phyloP scores from a whole-genome alignment of 2,888 invertebrate species.

The Dryomyza anilis region DNA sequence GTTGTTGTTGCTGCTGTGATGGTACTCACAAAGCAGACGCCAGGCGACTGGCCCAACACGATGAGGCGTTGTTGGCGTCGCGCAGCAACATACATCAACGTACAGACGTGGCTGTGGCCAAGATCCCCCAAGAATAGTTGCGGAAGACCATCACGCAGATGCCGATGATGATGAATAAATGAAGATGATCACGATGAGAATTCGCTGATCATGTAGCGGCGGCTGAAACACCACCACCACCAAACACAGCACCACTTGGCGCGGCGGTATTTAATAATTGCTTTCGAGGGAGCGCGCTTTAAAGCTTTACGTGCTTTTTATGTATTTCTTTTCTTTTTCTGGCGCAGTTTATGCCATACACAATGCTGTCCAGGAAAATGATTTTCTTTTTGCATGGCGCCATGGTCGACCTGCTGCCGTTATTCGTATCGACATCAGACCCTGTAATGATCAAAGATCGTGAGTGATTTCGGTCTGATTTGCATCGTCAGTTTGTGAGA shows the following conservation, averaged over 20 bases:
- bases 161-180: not conserved
- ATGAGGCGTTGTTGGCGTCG: slow-evolving; percentile 58
- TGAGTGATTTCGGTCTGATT: not conserved
- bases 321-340: not conserved
- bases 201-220: not conserved
- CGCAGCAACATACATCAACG: slow-evolving; percentile 50
- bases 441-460: not conserved
- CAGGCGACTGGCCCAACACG: slow-evolving; percentile 56
- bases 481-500: not conserved
- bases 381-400: no score
- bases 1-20: not conserved
- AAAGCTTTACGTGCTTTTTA: not conserved
- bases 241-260: no score
- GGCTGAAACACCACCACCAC: slow-evolving; percentile 1
- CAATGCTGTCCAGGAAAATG: no score
- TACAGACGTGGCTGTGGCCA: slow-evolving; percentile 28
- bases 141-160: slow-evolving; percentile 23
- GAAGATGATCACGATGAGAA: no score
- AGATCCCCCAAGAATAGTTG: slow-evolving; percentile 18
- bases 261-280: slow-evolving; percentile 50
- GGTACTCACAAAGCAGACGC: slow-evolving; percentile 32
- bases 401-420: not conserved
- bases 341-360: not conserved
- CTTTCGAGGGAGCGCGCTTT: slow-evolving; percentile 32
- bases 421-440: not conserved